A percentile compares a stretch with the other conserved stretches of the same genome.
phyloP scores from a whole-genome alignment of 2,797 vertebrate genomes.

The Taeniopygia guttata region DNA sequence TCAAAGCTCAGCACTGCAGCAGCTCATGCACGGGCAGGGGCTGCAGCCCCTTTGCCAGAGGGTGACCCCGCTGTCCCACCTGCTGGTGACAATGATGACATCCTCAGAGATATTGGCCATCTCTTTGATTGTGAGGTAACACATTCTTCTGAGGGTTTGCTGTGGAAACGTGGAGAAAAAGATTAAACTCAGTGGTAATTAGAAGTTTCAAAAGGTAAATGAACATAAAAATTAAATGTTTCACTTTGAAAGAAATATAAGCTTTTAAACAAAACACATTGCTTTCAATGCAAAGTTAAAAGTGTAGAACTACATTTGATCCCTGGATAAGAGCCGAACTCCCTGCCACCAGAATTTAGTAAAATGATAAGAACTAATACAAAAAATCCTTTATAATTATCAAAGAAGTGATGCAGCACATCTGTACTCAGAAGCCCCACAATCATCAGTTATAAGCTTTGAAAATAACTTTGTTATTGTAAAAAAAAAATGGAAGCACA shows the following conservation, averaged over 20 bases:
- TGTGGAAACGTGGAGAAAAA: constrained; percentile 24
- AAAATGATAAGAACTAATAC: not conserved
- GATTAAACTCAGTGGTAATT: accelerated
- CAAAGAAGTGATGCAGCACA: not conserved
- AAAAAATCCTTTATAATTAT: not conserved
- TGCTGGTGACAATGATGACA: constrained; percentile 99
- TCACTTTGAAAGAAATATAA: accelerated
- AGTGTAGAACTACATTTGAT: not conserved
- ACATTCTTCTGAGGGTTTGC: constrained; percentile 98
- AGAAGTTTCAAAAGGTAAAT: not conserved
- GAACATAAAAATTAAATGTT: not conserved
- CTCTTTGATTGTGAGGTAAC: constrained; percentile 97
- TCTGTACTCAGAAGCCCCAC: not conserved
- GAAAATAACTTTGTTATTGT: not conserved
- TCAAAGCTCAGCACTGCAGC: accelerated
- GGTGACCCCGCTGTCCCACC: constrained; percentile 70
- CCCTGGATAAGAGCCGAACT: not conserved
- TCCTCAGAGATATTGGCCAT: constrained; percentile 99
- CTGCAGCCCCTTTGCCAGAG: not conserved
- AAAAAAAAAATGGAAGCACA: accelerated
- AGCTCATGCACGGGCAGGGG: not conserved
- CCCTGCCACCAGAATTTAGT: too few relatives aligned
- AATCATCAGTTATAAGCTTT: not conserved
- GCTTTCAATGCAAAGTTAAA: not conserved
- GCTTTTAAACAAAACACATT: not conserved